These are phyloP conservation scores for Clepsis dumicolana DNA, from an alignment of 2,888 invertebrate genomes.

Conservation along the genomic window DNA sequence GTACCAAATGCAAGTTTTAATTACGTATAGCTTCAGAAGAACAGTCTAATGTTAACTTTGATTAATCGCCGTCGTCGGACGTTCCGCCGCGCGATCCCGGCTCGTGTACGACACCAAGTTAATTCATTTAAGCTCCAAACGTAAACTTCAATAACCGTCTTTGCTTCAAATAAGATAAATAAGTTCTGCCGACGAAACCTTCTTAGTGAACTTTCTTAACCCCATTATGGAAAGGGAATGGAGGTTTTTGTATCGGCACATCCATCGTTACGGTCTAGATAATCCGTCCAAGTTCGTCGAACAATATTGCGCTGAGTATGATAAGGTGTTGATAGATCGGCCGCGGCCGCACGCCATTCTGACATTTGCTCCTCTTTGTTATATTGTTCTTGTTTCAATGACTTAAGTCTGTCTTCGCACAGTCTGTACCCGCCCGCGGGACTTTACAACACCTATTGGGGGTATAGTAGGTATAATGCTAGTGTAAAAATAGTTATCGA, in stretches of 20 bases:
- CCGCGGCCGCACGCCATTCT: slow-evolving; percentile 54
- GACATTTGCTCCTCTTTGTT: slow-evolving; percentile 55
- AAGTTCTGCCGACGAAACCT: slow-evolving; percentile 45
- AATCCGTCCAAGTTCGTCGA: slow-evolving; percentile 52
- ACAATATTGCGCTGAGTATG: slow-evolving; percentile 48
- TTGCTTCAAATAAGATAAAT: slow-evolving; percentile 44
- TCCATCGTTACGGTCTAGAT: slow-evolving; percentile 46
- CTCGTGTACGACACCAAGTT: slow-evolving; percentile 34
- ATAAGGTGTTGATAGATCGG: slow-evolving; percentile 56
- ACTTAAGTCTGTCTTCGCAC: slow-evolving; percentile 6
- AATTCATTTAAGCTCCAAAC: slow-evolving; percentile 50
- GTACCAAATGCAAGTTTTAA: slow-evolving; percentile 9
- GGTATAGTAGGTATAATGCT: background rate
- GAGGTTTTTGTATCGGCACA: slow-evolving; percentile 47
- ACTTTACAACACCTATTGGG: background rate
- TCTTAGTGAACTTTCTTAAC: slow-evolving; percentile 45
- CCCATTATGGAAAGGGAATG: slow-evolving; percentile 45
- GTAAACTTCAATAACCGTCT: slow-evolving; percentile 42
- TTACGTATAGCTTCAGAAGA: background rate
- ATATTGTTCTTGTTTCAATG: slow-evolving; percentile 42
- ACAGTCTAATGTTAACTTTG: slow-evolving; percentile 9
- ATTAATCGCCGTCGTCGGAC: slow-evolving; percentile 13
- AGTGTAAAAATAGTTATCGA: background rate
- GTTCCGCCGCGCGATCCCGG: slow-evolving; percentile 4
- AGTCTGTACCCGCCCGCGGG: background rate